Conservation (phyloP, 2,113 vertebrate species). For the Pandion haliaetus region DNA sequence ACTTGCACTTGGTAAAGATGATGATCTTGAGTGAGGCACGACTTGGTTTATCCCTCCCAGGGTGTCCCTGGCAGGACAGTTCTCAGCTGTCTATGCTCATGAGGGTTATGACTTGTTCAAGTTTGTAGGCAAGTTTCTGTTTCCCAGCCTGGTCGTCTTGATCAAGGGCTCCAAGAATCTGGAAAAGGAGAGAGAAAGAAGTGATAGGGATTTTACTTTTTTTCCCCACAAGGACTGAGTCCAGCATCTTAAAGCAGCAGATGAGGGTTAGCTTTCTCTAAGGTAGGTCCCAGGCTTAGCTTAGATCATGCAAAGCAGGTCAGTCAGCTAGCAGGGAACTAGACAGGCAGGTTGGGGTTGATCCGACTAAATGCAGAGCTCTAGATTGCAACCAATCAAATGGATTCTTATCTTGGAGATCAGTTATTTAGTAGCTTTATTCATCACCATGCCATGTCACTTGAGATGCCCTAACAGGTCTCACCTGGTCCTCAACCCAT, state of each 20-base stretch:
- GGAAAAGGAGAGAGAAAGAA: slow-evolving; percentile 20
- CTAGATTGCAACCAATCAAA: neutral
- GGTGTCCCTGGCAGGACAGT: slow-evolving; percentile 93
- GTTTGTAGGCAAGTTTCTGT: slow-evolving; percentile 98
- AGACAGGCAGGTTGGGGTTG: neutral
- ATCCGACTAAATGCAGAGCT: neutral
- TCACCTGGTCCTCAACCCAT: fast-evolving
- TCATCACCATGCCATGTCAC: neutral
- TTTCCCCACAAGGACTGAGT: neutral
- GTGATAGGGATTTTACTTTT: neutral
- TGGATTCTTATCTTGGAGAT: neutral
- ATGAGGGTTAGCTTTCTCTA: neutral
- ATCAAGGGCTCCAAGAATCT: slow-evolving; percentile 94
- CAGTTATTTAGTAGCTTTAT: neutral
- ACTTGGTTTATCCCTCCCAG: slow-evolving; percentile 99
- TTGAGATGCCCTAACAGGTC: neutral
- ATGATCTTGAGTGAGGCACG: slow-evolving; percentile 99
- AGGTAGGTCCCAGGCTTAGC: neutral
- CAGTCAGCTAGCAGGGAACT: neutral
- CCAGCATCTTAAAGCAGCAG: neutral
- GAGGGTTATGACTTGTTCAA: slow-evolving; percentile 99
- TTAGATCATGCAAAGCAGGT: neutral
- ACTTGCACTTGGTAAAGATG: slow-evolving; percentile 91
- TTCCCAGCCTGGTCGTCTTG: slow-evolving; percentile 94
- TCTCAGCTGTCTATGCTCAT: slow-evolving; percentile 99